These are phyloP conservation scores for Daubentonia madagascariensis DNA, from an alignment of 2,113 vertebrate species.

Conservation along the genomic window DNA sequence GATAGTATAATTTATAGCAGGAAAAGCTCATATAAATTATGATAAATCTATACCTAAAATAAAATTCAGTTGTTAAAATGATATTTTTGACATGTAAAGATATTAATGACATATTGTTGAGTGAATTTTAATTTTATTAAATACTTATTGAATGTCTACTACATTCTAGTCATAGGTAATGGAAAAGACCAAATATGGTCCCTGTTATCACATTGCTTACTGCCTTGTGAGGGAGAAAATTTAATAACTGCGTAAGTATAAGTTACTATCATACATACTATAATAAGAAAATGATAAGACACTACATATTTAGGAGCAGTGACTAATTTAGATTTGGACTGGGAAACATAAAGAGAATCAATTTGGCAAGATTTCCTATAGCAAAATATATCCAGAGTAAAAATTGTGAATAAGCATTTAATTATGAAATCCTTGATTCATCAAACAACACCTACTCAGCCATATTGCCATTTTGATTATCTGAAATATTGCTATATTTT, in stretches of 20 bases:
- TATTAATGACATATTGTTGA: neutral
- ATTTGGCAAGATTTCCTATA: neutral
- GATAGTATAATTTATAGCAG: neutral
- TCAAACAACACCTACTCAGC: neutral
- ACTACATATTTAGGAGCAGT: neutral
- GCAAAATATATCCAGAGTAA: neutral
- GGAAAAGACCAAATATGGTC: neutral
- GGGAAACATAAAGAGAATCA: neutral
- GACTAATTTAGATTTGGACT: neutral
- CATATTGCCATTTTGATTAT: neutral
- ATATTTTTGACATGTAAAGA: neutral
- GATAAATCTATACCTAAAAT: neutral
- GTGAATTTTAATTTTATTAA: neutral
- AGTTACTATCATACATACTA: neutral
- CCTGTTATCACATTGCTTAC: neutral
- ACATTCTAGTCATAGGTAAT: neutral
- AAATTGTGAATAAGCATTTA: neutral
- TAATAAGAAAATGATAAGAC: neutral
- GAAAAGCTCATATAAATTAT: neutral
- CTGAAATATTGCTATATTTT: neutral
- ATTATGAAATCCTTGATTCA: neutral
- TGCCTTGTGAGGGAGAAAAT: neutral
- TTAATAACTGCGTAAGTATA: neutral
- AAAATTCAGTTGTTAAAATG: neutral
- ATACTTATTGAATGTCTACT: neutral